phyloP scores from a whole-genome alignment of 1,140 invertebrate genomes.

The Saccostrea cuccullata region DNA sequence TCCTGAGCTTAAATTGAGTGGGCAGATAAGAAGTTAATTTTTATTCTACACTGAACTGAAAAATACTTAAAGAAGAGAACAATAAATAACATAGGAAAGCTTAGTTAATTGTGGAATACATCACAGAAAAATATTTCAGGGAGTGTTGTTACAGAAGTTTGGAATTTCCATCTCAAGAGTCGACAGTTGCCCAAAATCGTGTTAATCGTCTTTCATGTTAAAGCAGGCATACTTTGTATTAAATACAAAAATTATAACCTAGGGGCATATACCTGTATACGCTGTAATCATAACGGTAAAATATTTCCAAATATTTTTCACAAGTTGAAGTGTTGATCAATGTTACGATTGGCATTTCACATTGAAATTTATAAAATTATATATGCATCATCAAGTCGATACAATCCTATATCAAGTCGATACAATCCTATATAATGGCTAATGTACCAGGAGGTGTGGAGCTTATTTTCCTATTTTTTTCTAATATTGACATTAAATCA shows the following conservation, averaged over 20 bases:
- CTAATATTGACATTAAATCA: not conserved
- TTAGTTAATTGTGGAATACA: constrained; percentile 11
- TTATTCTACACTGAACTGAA: not conserved
- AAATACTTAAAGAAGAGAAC: not conserved
- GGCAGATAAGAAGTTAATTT: not conserved
- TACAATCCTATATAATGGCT: not conserved
- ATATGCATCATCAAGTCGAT: not conserved
- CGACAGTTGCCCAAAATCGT: not conserved
- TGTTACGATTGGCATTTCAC: not conserved
- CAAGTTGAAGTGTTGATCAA: not conserved
- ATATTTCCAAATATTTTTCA: not conserved
- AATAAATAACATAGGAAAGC: not conserved
- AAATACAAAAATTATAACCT: not conserved
- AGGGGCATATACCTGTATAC: not conserved
- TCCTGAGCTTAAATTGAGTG: not conserved
- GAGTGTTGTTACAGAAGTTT: not conserved
- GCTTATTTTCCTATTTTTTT: not conserved
- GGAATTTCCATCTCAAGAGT: constrained; percentile 19
- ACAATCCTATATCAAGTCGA: not conserved
- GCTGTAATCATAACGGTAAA: not conserved
- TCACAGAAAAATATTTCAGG: not conserved
- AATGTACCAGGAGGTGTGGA: not conserved
- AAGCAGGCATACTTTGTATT: not conserved
- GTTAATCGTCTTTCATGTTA: not conserved
- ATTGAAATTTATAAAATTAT: not conserved